phyloP scores from a whole-genome alignment of 2,797 vertebrate species.

The Chaetodon trifasciatus region DNA sequence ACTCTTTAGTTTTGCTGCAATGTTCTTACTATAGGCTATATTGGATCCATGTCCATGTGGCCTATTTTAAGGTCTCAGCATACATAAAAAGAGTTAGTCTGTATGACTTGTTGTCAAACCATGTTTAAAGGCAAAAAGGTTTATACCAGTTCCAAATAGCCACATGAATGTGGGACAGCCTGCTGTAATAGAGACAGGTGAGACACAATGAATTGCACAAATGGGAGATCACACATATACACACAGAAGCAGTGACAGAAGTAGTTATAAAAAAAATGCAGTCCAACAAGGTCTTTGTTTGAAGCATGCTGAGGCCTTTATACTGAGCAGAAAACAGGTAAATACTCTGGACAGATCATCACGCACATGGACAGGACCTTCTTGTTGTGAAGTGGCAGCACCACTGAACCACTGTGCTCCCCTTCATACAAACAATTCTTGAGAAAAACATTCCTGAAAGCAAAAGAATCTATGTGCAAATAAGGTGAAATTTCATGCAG shows the following conservation, averaged over 20 bases:
- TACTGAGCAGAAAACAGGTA: neutral
- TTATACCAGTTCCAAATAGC: neutral
- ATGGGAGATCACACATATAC: neutral
- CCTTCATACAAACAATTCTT: neutral
- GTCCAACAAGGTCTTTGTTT: neutral
- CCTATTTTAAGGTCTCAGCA: neutral
- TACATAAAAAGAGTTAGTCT: neutral
- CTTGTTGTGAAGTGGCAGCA: neutral
- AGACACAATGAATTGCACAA: neutral
- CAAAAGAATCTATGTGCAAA: slow-evolving; percentile 2
- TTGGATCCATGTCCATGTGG: neutral
- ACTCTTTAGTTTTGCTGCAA: neutral
- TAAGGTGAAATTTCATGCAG: neutral
- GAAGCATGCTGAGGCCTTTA: neutral
- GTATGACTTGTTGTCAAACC: neutral
- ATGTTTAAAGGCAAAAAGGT: neutral
- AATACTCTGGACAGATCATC: neutral
- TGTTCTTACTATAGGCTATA: neutral
- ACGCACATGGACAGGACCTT: neutral
- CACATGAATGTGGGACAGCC: neutral
- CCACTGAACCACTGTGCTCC: neutral
- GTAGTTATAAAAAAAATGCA: neutral
- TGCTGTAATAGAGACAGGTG: neutral
- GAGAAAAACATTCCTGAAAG: neutral
- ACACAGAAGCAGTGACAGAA: neutral